Conservation (phyloP, 1,140 invertebrate genomes). For the Aphelinus atriplicis region DNA sequence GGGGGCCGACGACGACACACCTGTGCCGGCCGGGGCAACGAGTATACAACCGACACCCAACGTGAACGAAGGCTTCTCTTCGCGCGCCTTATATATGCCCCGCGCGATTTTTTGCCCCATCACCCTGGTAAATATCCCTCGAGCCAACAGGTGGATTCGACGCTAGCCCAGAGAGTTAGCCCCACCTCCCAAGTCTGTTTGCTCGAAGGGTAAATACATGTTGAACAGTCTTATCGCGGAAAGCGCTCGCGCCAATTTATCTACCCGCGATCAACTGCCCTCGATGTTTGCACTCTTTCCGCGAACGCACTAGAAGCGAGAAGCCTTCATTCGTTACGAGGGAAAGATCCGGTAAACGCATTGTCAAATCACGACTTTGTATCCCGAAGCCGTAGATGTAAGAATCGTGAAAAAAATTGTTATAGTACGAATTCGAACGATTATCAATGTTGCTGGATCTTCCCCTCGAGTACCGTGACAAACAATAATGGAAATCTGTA, state of each 20-base stretch:
- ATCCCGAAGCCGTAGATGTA: no score
- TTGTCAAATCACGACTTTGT: no score
- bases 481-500: no score
- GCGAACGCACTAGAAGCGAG: background rate
- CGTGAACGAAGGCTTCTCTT: constrained; percentile 25
- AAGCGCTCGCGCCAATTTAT: no score
- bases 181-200: background rate
- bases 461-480: no score
- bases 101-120: constrained; percentile 6
- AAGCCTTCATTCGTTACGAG: constrained; percentile 10
- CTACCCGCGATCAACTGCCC: no score
- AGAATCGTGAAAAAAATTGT: no score
- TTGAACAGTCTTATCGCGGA: no score
- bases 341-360: constrained; percentile 2
- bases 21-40: no score
- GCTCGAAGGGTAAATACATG: background rate
- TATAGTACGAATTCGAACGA: no score
- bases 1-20: background rate
- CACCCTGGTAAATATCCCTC: constrained; percentile 15
- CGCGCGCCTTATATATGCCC: background rate
- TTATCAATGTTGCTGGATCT: no score
- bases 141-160: constrained; percentile 25
- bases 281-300: no score
- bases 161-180: background rate
- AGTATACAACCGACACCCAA: constrained; percentile 5